Evolutionary conservation across 2,888 invertebrate species (phyloP).

Genomic region (Baronia brevicornis): DNA sequence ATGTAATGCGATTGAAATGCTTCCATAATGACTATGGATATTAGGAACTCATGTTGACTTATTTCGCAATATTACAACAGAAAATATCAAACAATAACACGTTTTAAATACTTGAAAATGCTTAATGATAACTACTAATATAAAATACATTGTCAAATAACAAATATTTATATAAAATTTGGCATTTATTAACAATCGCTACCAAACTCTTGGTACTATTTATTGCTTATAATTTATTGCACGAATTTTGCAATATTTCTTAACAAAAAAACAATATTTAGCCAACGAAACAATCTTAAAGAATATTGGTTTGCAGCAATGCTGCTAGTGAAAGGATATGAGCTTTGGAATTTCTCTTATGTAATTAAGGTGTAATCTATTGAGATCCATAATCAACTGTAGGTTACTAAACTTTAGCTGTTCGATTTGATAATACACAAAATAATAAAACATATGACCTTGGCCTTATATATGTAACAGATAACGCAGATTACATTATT

Average conservation of each 20-base stretch:
- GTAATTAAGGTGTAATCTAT: constrained; percentile 47
- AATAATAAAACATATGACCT: constrained; percentile 1
- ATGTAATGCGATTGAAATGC: not conserved
- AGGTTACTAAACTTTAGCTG: constrained; percentile 57
- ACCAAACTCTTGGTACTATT: constrained; percentile 13
- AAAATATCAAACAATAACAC: constrained; percentile 6
- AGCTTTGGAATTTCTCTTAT: constrained; percentile 54
- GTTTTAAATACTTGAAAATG: too few species aligned
- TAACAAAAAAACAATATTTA: constrained; percentile 23
- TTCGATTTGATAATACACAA: not conserved
- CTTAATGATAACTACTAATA: too few species aligned
- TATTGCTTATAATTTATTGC: too few species aligned
- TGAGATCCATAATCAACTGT: constrained; percentile 73
- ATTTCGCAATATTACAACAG: too few species aligned
- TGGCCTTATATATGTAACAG: constrained; percentile 3
- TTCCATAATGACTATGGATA: not conserved
- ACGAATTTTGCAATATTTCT: too few species aligned
- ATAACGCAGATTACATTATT: constrained; percentile 1
- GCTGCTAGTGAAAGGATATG: constrained; percentile 35
- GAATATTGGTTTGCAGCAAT: constrained; percentile 54
- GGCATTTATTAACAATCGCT: constrained; percentile 6
- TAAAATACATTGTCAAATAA: too few species aligned
- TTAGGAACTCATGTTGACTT: too few species aligned
- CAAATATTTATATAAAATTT: constrained; percentile 11
- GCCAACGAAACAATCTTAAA: constrained; percentile 46